These are phyloP conservation scores for Tichodroma muraria DNA, from an alignment of 2,113 vertebrate genomes.

Conservation along the genomic window DNA sequence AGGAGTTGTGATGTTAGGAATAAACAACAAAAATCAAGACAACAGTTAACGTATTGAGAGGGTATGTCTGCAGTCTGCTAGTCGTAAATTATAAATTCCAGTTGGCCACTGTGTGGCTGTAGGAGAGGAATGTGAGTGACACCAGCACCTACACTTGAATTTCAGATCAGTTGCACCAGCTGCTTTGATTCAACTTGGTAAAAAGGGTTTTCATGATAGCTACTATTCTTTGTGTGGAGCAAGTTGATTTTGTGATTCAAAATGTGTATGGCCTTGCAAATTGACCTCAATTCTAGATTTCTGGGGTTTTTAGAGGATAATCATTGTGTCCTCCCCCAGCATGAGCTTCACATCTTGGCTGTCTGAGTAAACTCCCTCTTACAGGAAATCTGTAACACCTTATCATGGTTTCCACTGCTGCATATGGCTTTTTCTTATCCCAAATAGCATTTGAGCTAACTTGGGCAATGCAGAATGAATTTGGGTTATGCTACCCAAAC, in stretches of 20 bases:
- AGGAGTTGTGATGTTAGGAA: neutral
- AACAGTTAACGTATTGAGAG: neutral
- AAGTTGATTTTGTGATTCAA: neutral
- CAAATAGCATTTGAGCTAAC: neutral
- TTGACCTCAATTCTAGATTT: neutral
- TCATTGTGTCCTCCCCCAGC: neutral
- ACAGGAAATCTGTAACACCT: neutral
- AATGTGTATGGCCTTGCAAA: neutral
- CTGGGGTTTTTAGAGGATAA: neutral
- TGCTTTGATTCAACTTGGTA: neutral
- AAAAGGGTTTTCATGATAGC: neutral
- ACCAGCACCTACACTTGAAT: neutral
- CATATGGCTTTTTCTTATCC: neutral
- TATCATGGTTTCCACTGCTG: neutral
- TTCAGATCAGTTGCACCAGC: neutral
- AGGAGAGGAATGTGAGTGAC: neutral
- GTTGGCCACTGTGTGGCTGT: neutral
- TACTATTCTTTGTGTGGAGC: too few species aligned
- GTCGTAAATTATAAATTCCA: constrained; percentile 13
- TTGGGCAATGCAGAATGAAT: neutral
- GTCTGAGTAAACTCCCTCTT: neutral
- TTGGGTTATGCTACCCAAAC: neutral
- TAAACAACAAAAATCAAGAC: constrained; percentile 7
- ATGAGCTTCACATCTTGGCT: neutral
- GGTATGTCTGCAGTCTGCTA: neutral